These are phyloP conservation scores for Campylomormyrus numenius DNA, from an alignment of 2,113 vertebrate species.

Conservation along the genomic window DNA sequence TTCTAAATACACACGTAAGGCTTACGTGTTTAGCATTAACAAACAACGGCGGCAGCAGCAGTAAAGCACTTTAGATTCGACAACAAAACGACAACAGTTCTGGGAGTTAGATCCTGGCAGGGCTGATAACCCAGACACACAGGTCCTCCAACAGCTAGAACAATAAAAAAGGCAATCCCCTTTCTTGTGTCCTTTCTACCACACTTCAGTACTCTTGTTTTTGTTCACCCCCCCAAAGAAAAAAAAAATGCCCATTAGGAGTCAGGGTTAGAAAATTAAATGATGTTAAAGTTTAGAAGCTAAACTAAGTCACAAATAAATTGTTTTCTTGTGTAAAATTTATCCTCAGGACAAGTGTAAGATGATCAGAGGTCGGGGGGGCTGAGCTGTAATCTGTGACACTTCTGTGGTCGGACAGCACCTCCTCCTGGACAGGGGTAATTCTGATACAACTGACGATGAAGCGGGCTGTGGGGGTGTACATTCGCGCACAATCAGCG, in stretches of 20 bases:
- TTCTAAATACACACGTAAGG: conserved; percentile 72
- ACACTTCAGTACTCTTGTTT: neutral
- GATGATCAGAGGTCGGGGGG: neutral
- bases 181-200: neutral
- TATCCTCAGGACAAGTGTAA: neutral
- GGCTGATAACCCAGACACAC: neutral
- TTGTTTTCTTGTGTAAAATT: neutral
- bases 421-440: neutral
- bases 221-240: neutral
- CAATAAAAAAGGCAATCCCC: neutral
- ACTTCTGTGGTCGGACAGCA: neutral
- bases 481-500: neutral
- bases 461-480: neutral
- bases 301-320: neutral
- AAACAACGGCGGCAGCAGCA: conserved; percentile 68
- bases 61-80: conserved; percentile 68
- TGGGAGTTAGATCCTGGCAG: neutral
- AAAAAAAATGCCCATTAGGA: neutral
- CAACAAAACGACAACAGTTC: conserved; percentile 24
- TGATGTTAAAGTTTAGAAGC: neutral
- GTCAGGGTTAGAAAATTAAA: neutral
- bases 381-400: neutral
- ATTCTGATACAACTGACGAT: neutral
- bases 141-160: neutral
- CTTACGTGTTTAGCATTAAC: conserved; percentile 69